Percentiles rank a stretch among this genome's conserved stretches.
Conservation (phyloP, 1,140 invertebrate genomes). For the Carcinoscorpius rotundicauda region DNA sequence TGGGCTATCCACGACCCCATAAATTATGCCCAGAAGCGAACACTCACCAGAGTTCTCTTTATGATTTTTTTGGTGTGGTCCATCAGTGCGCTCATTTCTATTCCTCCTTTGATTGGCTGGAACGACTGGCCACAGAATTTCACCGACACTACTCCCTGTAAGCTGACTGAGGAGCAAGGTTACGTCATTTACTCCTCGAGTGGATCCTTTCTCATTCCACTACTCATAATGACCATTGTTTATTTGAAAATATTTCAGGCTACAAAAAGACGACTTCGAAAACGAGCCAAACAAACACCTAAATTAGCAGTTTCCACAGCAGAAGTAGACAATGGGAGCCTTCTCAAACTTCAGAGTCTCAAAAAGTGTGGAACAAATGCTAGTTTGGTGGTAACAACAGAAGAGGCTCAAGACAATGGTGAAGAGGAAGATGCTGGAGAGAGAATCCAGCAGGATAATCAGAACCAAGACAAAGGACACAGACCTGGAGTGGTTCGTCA, state of each 20-base stretch:
- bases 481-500: constrained; percentile 39
- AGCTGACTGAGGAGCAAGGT: constrained; percentile 48
- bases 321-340: too few species aligned
- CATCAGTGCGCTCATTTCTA: constrained; percentile 79
- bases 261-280: constrained; percentile 50
- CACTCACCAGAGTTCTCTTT: constrained; percentile 73
- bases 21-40: constrained; percentile 91
- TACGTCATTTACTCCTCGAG: constrained; percentile 91
- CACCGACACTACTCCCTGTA: constrained; percentile 47
- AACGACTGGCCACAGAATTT: constrained; percentile 89
- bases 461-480: too few species aligned
- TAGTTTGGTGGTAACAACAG: too few species aligned
- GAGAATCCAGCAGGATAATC: too few species aligned
- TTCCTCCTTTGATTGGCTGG: constrained; percentile 92
- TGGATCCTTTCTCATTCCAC: constrained; percentile 91
- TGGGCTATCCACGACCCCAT: constrained; percentile 94
- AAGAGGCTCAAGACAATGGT: too few species aligned
- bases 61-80: constrained; percentile 89
- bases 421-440: too few species aligned
- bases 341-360: too few species aligned
- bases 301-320: too few species aligned
- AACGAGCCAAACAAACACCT: constrained; percentile 1
- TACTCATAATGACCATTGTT: constrained; percentile 88
- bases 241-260: constrained; percentile 90
- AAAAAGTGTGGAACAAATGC: too few species aligned